Base-by-base conservation (phyloP, 1,140 invertebrate genomes). In the Drosophila bocki region DNA sequence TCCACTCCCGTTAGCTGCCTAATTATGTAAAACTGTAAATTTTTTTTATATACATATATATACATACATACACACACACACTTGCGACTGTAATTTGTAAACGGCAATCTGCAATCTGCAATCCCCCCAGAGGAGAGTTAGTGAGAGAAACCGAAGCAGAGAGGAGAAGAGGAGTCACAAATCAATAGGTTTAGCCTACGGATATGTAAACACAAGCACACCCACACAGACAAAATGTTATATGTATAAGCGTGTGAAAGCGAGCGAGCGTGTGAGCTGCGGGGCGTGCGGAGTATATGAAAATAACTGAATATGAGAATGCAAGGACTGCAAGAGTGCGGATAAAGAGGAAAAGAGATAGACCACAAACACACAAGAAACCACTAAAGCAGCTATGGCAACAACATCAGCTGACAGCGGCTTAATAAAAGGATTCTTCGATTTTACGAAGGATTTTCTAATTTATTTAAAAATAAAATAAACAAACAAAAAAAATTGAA, bases 371-470 rank as follows among this genome's bases (percentile, higher is more conserved):
- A 78, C 41, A 60, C 32, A 63, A 56, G 35, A 65, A 54, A 69
- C 45, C 56, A 87, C 51, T 61, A 51, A 63, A 61, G 62, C 53
- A 45, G 53, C 68, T 64, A 47, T 57, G 61, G 70, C 75, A 61
- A n/a, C 68, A 60, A 19, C 69, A 85, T 70, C 67, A 39, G 67
- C 61, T 6, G 19, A 11, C 6, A n/a, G 53, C 53, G 39, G 63
- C 67, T 47, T 45, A 9, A 44, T 53, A 42, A 67, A 86, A 53
- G 69, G 74, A 82, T 84, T 75, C 91, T 92, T 92, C 91, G 91
- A 92, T 92, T 92, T 92, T 92, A 91, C 81, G 91, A 92, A 92
- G 91, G 77, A 72, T 81, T 90, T 86, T 78, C 81, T 91, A 91
- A 91, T 91, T 91, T 91, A 91, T 91, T 91, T 82, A 84, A 90